Base-by-base conservation (phyloP, 1,140 invertebrate species). In the Paramacrobiotus metropolitanus region DNA sequence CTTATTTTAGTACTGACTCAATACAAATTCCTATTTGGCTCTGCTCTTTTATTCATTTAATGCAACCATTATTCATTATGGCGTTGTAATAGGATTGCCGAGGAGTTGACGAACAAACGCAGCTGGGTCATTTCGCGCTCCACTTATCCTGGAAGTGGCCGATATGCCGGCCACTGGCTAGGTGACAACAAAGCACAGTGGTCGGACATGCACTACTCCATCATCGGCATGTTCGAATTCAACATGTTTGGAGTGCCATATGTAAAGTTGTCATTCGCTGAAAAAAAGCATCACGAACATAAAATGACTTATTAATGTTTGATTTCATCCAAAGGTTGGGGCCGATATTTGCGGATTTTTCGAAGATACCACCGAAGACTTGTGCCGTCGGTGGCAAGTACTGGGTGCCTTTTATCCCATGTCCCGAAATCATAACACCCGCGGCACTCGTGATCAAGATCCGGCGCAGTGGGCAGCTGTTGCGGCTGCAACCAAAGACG, bases 161-260 rank as follows among this genome's bases (percentile, higher is more conserved):
- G 77, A 62, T 87, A 81, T 72, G 80, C 81, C n/a, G 87, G 85
- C 15, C 86, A 91, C 73, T 95, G 91, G 91, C 83, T 84, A 63
- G 90, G 90, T 24, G 48, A 55, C 48, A 20, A 20, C 15, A 15
- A 15, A 20, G 15, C 48, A 4, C 15, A 15, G 15, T 55, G 48
- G 48, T 15, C 15, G 24, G 48, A 15, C 48, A 15, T 55, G 4
- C 48, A 55, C 15, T 24, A 28, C 4, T 20, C 15, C 24, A 55
- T 55, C 24, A 15, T 24, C 0, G 28, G 82, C 65, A 75, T 88
- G 60, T 70, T 91, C 21, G 81, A 80, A 66, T 87, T 83, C 71
- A 85, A 81, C 66, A 71, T 92, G 59, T 90, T 86, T 74, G 87
- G 87, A 60, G 80, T 77, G 40, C 67, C 74, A 2, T 66, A n/a